Evolutionary conservation across 2,888 invertebrate species (phyloP).

Genomic region (Lycophotia porphyrea): DNA sequence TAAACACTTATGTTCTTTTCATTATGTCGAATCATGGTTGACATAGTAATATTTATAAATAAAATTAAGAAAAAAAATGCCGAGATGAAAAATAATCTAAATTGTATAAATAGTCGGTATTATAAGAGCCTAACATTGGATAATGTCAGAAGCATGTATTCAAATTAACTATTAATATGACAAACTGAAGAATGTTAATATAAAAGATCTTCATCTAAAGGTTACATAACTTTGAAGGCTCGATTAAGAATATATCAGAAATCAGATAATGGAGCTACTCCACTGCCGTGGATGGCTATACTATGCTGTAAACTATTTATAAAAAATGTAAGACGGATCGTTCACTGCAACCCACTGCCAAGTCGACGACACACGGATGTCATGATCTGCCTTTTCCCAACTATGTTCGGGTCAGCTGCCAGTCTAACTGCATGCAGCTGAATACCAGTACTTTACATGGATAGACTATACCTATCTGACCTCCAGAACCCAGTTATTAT

Average conservation of each 20-base stretch:
- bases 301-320: no score
- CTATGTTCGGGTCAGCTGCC: no score
- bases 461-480: no score
- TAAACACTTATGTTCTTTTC: neutral
- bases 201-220: neutral
- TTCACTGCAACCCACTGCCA: no score
- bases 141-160: neutral
- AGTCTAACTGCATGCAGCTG: no score
- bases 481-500: no score
- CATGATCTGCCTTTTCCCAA: no score
- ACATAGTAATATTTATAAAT: neutral
- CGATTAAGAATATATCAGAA: neutral
- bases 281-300: neutral
- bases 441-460: no score
- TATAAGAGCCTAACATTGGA: neutral
- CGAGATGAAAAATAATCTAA: no score
- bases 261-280: neutral
- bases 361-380: no score
- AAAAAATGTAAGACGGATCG: neutral
- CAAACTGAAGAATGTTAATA: neutral
- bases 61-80: neutral
- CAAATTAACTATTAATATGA: neutral
- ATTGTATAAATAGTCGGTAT: neutral
- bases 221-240: neutral
- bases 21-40: neutral